Evolutionary conservation across 2,888 invertebrate species (phyloP), one percentile per base, ranked within the genome.

Genomic region (Stratiomys singularior): DNA sequence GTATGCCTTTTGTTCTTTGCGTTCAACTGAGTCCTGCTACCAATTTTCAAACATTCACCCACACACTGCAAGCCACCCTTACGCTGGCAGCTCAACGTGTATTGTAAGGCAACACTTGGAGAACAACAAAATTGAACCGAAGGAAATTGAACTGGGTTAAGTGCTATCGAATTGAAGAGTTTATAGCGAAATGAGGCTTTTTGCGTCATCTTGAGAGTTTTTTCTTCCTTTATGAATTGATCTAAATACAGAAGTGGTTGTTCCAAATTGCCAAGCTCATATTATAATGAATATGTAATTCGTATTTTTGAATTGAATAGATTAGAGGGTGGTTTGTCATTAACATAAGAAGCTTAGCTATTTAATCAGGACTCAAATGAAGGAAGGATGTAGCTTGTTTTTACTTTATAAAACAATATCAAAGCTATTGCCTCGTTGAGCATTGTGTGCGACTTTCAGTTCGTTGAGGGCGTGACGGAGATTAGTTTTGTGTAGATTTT

Each of bases 91-190:
- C n/a, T 52, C 52, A 4, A 15, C 0, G 52, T 60, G 23, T 27
- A 60, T 74, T 25, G 47, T 28, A 27, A 30, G 58, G 44, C 28
- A 30, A 58, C 60, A 58, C 58, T 74, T 30, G 1, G 60, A 11
- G 74, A 58, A 74, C 74, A 74, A 58, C 28, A 37, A 58, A 58
- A 74, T 74, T 58, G 74, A 74, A 60, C 74, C 25, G 74, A 69
- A 21, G 52, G 60, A 58, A 58, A 74, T 74, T 58, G 74, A 74
- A 74, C 74, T 74, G 74, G 74, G 74, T 74, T 74, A 74, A 74
- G 74, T 74, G 74, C 58, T 58, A 74, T 74, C 60, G 74, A 74
- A 58, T 21, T 58, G 21, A 60, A 60, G 58, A 46, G 69, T 23
- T 15, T 21, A 47, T 15, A 27, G 37, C 23, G 74, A 74, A 30